phyloP scores from a whole-genome alignment of 2,797 vertebrate species.

The Cyprinodon diabolis region DNA sequence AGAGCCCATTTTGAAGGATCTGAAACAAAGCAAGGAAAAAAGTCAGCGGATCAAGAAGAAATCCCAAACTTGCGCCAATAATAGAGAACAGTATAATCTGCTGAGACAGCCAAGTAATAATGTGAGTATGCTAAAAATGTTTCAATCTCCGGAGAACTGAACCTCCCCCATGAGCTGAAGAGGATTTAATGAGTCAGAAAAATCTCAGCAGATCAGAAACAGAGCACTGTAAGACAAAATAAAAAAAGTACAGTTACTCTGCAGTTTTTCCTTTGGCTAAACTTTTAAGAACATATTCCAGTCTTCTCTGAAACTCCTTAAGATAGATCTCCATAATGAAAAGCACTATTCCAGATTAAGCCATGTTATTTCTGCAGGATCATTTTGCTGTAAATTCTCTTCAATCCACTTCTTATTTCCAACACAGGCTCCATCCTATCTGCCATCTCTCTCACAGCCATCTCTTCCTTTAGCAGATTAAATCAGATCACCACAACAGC shows the following conservation, averaged over 20 bases:
- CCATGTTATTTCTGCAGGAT: conserved; percentile 36
- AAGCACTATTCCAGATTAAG: conserved; percentile 31
- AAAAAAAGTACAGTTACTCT: conserved; percentile 20
- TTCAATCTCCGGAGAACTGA: conserved; percentile 41
- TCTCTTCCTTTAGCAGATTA: conserved; percentile 75
- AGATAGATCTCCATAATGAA: conserved; percentile 22
- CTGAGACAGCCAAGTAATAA: conserved; percentile 44
- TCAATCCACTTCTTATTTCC: conserved; percentile 33
- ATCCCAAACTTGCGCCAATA: conserved; percentile 53
- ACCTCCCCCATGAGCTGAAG: conserved; percentile 38
- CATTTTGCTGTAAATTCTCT: conserved; percentile 43
- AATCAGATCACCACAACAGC: conserved; percentile 69
- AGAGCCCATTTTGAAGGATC: conserved; percentile 45
- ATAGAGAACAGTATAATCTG: conserved; percentile 42
- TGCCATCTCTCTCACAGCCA: conserved; percentile 12
- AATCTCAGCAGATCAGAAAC: conserved; percentile 38
- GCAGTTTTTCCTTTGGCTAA: conserved; percentile 2
- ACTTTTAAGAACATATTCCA: conserved; percentile 21
- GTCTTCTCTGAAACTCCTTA: conserved; percentile 11
- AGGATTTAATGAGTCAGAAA: conserved; percentile 48
- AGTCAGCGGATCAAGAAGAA: conserved; percentile 37
- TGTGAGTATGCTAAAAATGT: conserved; percentile 55
- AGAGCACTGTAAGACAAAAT: conserved; percentile 9
- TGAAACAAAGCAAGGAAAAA: conserved; percentile 39
- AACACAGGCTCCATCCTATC: conserved; percentile 39